These are phyloP conservation scores for Actias luna DNA, from an alignment of 2,888 invertebrate genomes.

Conservation along the genomic window DNA sequence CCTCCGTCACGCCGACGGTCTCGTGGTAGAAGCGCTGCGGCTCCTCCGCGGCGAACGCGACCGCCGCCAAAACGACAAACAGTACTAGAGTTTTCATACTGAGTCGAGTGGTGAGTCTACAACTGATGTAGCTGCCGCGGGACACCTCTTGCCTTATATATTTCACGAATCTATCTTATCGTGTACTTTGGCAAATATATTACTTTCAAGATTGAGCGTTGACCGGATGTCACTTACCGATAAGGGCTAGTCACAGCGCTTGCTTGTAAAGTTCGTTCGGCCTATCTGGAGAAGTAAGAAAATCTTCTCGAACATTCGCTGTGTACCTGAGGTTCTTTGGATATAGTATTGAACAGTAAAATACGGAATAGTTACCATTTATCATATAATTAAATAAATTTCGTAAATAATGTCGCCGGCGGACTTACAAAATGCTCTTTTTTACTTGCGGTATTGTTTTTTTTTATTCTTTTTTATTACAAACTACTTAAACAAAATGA, in stretches of 20 bases:
- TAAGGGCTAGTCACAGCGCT: not conserved
- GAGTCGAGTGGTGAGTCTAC: not conserved
- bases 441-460: no score
- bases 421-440: no score
- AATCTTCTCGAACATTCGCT: not conserved
- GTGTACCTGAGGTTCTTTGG: not conserved
- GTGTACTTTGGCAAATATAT: not conserved
- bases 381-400: no score
- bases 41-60: not conserved
- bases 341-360: not conserved
- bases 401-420: no score
- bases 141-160: not conserved
- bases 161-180: conserved; percentile 5
- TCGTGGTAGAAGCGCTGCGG: conserved; percentile 30
- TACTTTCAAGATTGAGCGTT: not conserved
- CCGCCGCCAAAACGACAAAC: not conserved
- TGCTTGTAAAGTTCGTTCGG: not conserved
- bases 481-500: no score
- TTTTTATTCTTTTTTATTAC: no score
- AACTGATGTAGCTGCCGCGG: not conserved
- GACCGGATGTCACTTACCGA: not conserved
- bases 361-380: not conserved
- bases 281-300: no score
- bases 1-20: conserved; percentile 31
- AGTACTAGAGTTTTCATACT: not conserved